Conservation (phyloP, 2,888 invertebrate species). For the Cremastobaeus sp. region DNA sequence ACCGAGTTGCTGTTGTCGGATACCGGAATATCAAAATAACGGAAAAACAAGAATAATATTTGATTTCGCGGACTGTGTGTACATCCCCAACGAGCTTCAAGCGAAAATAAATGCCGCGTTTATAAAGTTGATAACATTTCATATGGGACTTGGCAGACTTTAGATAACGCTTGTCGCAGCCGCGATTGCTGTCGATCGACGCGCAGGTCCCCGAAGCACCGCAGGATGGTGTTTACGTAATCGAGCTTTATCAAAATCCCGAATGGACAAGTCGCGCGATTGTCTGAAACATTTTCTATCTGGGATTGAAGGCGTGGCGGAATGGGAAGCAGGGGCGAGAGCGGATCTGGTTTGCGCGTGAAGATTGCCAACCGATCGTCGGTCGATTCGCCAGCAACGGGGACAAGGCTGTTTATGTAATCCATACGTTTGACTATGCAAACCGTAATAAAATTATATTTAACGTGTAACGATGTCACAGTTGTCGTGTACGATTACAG, state of each 20-base stretch:
- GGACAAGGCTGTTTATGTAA: conserved; percentile 25
- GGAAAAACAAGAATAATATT: conserved; percentile 16
- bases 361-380: conserved; percentile 14
- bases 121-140: conserved; percentile 15
- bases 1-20: conserved; percentile 38
- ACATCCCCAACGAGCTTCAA: conserved; percentile 30
- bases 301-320: conserved; percentile 20
- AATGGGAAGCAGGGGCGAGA: not conserved
- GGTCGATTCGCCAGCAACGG: conserved; percentile 29
- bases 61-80: conserved; percentile 10
- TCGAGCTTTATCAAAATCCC: conserved; percentile 10
- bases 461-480: conserved; percentile 56
- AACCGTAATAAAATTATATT: conserved; percentile 52
- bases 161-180: conserved; percentile 10
- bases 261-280: not conserved
- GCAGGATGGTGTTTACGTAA: not conserved
- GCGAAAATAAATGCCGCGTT: conserved; percentile 17
- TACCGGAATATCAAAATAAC: conserved; percentile 31
- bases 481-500: conserved; percentile 51
- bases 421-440: conserved; percentile 45
- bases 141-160: conserved; percentile 3
- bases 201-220: too few species aligned
- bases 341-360: conserved; percentile 2
- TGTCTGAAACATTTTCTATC: conserved; percentile 38
- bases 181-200: conserved; percentile 1